Evolutionary conservation across 1,140 invertebrate species (phyloP).

Genomic region (Megalonaias nervosa): DNA sequence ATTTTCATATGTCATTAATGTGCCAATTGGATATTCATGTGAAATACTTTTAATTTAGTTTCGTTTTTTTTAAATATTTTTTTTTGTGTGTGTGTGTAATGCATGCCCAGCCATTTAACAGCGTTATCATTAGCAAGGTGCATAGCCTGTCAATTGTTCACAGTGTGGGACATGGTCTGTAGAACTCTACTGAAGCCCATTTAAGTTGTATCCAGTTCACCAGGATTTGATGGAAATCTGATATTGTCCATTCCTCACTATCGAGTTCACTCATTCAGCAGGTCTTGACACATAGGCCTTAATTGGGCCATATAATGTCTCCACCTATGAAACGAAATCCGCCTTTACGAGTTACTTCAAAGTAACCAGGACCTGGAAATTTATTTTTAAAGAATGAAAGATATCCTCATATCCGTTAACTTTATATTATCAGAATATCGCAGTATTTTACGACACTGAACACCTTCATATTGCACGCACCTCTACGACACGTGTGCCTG

Average conservation of each 20-base stretch:
- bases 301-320: constrained; percentile 32
- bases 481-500: too few relatives aligned
- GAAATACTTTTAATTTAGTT: background rate
- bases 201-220: constrained; percentile 11
- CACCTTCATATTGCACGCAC: too few relatives aligned
- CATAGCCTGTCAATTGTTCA: constrained; percentile 27
- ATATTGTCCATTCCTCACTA: constrained; percentile 14
- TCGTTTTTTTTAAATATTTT: background rate
- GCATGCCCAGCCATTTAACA: constrained; percentile 15
- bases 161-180: constrained; percentile 9
- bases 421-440: too few relatives aligned
- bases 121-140: constrained; percentile 28
- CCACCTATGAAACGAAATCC: constrained; percentile 33
- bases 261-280: constrained; percentile 6
- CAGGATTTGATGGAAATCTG: background rate
- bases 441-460: too few relatives aligned
- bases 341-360: constrained; percentile 29
- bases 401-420: too few relatives aligned
- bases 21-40: background rate
- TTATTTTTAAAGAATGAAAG: too few relatives aligned
- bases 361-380: constrained; percentile 21
- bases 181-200: constrained; percentile 17
- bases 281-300: constrained; percentile 5
- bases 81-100: constrained; percentile 5
- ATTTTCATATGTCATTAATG: background rate